Conservation (phyloP, 2,797 vertebrate species). For the Melanogrammus aeglefinus region DNA sequence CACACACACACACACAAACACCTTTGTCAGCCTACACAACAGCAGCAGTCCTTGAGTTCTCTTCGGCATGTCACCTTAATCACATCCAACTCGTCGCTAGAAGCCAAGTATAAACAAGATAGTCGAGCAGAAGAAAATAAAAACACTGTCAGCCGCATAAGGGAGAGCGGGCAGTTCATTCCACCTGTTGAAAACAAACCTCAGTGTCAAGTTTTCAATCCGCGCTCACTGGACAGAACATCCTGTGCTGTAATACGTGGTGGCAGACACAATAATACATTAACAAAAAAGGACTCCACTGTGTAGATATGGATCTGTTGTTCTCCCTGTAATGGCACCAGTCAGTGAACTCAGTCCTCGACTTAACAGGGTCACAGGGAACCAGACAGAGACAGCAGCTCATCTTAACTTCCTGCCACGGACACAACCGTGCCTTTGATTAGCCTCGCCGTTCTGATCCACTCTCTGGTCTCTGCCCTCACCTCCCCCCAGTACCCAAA, state of each 20-base stretch:
- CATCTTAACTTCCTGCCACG: neutral
- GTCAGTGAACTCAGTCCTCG: neutral
- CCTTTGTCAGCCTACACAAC: no score
- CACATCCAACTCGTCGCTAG: neutral
- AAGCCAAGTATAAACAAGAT: conserved; percentile 1
- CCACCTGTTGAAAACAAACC: neutral
- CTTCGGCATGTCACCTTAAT: neutral
- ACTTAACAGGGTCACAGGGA: neutral
- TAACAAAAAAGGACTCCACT: neutral
- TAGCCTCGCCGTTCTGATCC: neutral
- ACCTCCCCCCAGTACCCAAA: no score
- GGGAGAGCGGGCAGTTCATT: neutral
- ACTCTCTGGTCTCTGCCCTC: no score
- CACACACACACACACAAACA: no score
- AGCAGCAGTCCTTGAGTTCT: neutral
- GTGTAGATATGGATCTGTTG: neutral
- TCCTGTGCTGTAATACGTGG: neutral
- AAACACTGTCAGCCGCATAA: neutral
- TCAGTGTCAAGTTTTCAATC: neutral
- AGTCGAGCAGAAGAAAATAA: neutral
- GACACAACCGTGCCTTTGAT: neutral
- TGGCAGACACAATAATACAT: neutral
- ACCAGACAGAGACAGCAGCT: neutral
- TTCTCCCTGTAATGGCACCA: neutral
- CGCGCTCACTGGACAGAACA: neutral